A percentile compares a stretch with the other conserved stretches of the same genome.
These are phyloP conservation scores for Mylabris phalerata DNA, from an alignment of 1,140 invertebrate species.

Conservation along the genomic window DNA sequence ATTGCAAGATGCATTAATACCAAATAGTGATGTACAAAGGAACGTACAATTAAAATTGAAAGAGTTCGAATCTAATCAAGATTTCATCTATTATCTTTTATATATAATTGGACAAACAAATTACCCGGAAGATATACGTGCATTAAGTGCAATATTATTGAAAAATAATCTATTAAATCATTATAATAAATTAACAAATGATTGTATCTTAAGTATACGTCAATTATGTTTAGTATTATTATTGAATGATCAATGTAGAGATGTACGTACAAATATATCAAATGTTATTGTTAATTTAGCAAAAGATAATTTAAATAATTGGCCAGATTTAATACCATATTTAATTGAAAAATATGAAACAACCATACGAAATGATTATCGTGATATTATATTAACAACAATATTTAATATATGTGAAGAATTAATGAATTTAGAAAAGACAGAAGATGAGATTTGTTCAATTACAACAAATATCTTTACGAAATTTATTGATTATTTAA, in stretches of 20 bases:
- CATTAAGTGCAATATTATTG: conserved; percentile 35
- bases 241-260: conserved; percentile 35
- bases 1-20: conserved; percentile 36
- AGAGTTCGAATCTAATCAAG: conserved; percentile 32
- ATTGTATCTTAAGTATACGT: conserved; percentile 29
- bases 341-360: conserved; percentile 28
- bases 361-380: conserved; percentile 26
- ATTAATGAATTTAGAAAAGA: conserved; percentile 27
- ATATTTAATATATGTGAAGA: conserved; percentile 39
- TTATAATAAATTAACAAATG: conserved; percentile 27
- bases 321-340: conserved; percentile 33
- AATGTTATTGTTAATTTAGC: conserved; percentile 34
- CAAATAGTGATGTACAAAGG: conserved; percentile 36
- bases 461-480: conserved; percentile 33
- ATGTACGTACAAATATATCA: conserved; percentile 35
- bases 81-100: conserved; percentile 37
- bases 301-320: conserved; percentile 33
- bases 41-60: conserved; percentile 37
- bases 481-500: conserved; percentile 28
- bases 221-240: conserved; percentile 30
- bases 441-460: conserved; percentile 30
- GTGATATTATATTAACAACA: conserved; percentile 36
- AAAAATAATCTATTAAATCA: conserved; percentile 36
- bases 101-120: conserved; percentile 31
- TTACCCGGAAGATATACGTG: conserved; percentile 35